Conservation (phyloP, 2,888 invertebrate genomes). For the Drosophila cognata region DNA sequence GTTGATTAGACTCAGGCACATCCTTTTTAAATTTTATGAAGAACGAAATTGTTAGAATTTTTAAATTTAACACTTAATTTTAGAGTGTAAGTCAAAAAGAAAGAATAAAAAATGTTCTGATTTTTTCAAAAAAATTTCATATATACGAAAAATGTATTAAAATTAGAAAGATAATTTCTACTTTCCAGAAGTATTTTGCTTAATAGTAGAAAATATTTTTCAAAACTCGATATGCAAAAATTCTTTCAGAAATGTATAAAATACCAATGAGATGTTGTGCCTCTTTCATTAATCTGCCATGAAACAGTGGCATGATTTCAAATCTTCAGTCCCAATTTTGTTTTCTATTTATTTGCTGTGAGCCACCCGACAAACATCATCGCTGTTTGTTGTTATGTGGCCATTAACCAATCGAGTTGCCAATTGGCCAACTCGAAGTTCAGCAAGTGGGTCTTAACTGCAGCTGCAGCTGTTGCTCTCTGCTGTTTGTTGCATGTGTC, state of each 20-base stretch:
- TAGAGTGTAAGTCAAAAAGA: background rate
- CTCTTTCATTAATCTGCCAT: background rate
- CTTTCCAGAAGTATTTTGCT: background rate
- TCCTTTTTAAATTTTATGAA: background rate
- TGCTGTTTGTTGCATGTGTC: constrained; percentile 60
- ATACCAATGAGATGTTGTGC: background rate
- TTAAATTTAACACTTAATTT: background rate
- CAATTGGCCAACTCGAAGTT: constrained; percentile 41
- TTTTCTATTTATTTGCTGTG: background rate
- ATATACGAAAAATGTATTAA: background rate
- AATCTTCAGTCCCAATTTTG: background rate
- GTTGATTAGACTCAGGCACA: background rate
- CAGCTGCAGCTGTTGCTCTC: constrained; percentile 34
- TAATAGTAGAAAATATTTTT: background rate
- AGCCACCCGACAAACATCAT: constrained; percentile 17
- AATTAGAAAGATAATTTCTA: background rate
- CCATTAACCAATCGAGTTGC: constrained; percentile 43
- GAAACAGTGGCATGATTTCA: constrained; percentile 18
- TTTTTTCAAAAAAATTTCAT: background rate
- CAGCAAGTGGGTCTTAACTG: constrained; percentile 51
- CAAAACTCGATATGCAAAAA: background rate
- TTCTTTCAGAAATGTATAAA: background rate
- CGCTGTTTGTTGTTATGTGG: constrained; percentile 17
- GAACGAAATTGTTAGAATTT: background rate
- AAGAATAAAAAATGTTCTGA: background rate